Evolutionary conservation across 64 coral and sea anemone genomes (phyloP).

Genomic region (Stichodactyla mertensii): DNA sequence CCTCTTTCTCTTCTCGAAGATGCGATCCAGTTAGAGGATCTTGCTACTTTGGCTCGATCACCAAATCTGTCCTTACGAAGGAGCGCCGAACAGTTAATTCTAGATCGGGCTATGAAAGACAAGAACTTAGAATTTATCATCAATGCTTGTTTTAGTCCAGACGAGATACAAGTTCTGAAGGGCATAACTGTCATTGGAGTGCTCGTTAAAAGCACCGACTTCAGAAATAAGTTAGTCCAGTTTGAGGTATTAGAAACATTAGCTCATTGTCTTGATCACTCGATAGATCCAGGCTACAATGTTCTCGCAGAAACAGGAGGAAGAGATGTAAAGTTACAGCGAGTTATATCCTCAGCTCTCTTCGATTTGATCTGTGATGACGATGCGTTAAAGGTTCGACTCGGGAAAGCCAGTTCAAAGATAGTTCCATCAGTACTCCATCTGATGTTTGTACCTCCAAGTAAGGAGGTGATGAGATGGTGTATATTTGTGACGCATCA

Average conservation of each 20-base stretch:
- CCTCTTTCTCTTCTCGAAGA: constrained; percentile 55
- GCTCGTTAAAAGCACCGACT: constrained; percentile 66
- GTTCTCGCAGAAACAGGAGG: constrained; percentile 51
- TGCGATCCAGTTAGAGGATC: constrained; percentile 41
- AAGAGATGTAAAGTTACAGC: constrained; percentile 62
- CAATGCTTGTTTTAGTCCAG: constrained; percentile 30
- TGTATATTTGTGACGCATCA: constrained; percentile 71
- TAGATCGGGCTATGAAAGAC: constrained; percentile 72
- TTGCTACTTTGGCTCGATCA: constrained; percentile 64
- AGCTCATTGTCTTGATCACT: constrained; percentile 55
- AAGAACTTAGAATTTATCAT: constrained; percentile 67
- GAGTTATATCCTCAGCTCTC: constrained; percentile 52
- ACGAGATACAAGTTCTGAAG: constrained; percentile 79
- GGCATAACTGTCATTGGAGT: constrained; percentile 65
- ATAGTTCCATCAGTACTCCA: constrained; percentile 48
- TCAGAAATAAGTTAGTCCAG: constrained; percentile 39
- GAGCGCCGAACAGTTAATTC: constrained; percentile 76
- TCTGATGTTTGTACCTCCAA: constrained; percentile 57
- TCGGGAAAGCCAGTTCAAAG: constrained; percentile 38
- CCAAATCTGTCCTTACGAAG: constrained; percentile 59
- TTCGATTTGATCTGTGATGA: constrained; percentile 91
- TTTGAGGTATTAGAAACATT: constrained; percentile 62
- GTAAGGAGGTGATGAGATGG: constrained; percentile 89
- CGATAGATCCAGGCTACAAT: constrained; percentile 52
- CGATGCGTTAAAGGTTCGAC: constrained; percentile 44